Conservation (phyloP, 2,797 vertebrate species). For the Bradypodion pumilum region DNA sequence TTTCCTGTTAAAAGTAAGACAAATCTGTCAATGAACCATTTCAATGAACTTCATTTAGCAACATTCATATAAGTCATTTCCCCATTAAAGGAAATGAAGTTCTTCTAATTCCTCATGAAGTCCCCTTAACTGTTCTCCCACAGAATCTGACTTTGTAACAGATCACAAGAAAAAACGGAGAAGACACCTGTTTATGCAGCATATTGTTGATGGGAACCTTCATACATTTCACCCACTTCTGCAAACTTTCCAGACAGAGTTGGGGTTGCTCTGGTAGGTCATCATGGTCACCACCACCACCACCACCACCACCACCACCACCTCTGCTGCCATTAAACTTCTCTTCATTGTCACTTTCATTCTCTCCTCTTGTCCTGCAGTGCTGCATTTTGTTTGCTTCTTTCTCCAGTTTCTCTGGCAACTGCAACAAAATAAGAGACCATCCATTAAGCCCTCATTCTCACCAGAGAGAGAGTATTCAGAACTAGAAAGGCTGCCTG, state of each 20-base stretch:
- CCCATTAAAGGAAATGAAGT: slow-evolving; percentile 56
- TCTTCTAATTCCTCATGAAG: slow-evolving; percentile 53
- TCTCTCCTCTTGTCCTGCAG: slow-evolving; percentile 56
- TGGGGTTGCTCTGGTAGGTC: slow-evolving; percentile 51
- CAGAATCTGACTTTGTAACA: slow-evolving; percentile 61
- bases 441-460: slow-evolving; percentile 30
- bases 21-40: slow-evolving; percentile 53
- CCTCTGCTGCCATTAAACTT: too few species aligned
- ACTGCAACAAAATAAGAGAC: slow-evolving; percentile 74
- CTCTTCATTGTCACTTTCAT: background rate
- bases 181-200: slow-evolving; percentile 65
- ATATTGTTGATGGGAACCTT: slow-evolving; percentile 45
- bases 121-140: slow-evolving; percentile 61
- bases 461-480: slow-evolving; percentile 5
- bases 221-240: slow-evolving; percentile 63
- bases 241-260: slow-evolving; percentile 58
- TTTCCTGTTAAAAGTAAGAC: slow-evolving; percentile 60
- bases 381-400: slow-evolving; percentile 56
- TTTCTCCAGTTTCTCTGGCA: slow-evolving; percentile 75
- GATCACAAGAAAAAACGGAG: slow-evolving; percentile 61
- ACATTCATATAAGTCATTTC: slow-evolving; percentile 51
- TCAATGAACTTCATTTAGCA: slow-evolving; percentile 56
- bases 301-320: slow-evolving; percentile 64
- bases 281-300: background rate
- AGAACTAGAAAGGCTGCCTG: background rate